These are phyloP conservation scores for Champsocephalus gunnari DNA, from an alignment of 2,797 vertebrate species.

Conservation along the genomic window DNA sequence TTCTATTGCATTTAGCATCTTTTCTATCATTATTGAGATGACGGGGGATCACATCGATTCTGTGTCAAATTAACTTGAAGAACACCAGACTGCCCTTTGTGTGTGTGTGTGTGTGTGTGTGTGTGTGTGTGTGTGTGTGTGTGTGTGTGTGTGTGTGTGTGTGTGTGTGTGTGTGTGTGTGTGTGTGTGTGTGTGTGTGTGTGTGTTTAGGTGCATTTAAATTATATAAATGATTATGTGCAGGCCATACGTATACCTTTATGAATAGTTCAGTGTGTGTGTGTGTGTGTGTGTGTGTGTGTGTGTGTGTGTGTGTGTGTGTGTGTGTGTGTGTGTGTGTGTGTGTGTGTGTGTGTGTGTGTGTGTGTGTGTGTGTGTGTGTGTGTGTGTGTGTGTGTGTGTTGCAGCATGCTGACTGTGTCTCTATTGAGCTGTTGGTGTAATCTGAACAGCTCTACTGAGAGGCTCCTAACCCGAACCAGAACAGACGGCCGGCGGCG, in stretches of 20 bases:
- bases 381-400: conserved; percentile 10
- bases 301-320: conserved; percentile 19
- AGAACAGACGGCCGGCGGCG: conserved; percentile 64
- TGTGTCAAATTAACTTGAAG: conserved; percentile 81
- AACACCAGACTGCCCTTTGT: conserved; percentile 80
- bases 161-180: neutral
- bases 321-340: conserved; percentile 18
- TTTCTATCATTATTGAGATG: conserved; percentile 88
- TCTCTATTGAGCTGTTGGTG: conserved; percentile 88
- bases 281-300: neutral
- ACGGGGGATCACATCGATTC: conserved; percentile 83
- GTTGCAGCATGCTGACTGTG: conserved; percentile 75
- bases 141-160: conserved; percentile 28
- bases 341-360: conserved; percentile 28
- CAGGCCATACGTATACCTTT: conserved; percentile 60
- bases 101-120: conserved; percentile 42
- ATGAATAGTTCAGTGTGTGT: conserved; percentile 9
- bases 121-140: conserved; percentile 34
- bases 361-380: no score
- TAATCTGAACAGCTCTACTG: conserved; percentile 86
- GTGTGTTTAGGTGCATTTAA: conserved; percentile 57
- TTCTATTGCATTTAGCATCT: conserved; percentile 83
- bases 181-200: conserved; percentile 16
- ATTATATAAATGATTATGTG: conserved; percentile 67
- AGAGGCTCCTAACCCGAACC: conserved; percentile 68